Evolutionary conservation across 2,113 vertebrate species (phyloP).

Genomic region (Scatophagus argus): DNA sequence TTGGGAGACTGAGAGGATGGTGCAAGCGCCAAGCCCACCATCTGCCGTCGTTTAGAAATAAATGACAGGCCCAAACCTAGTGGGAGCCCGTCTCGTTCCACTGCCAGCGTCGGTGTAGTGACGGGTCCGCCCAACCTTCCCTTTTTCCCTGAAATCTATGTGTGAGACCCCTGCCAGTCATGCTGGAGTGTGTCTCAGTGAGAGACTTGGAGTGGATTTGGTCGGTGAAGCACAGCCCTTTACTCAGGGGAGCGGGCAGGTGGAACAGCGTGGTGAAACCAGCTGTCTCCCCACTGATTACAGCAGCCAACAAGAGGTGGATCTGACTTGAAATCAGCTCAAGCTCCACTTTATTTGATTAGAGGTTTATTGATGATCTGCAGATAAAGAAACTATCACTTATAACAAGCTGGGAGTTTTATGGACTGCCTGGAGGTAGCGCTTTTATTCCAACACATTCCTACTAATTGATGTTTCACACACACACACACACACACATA

Average conservation of each 20-base stretch:
- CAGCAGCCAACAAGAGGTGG: constrained; percentile 63
- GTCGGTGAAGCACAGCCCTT: constrained; percentile 74
- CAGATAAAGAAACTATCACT: constrained; percentile 48
- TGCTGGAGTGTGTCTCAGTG: constrained; percentile 63
- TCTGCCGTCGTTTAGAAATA: constrained; percentile 84
- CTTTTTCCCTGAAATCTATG: constrained; percentile 70
- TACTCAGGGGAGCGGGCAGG: constrained; percentile 77
- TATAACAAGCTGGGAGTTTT: constrained; percentile 50
- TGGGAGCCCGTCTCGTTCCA: constrained; percentile 78
- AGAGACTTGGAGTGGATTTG: constrained; percentile 78
- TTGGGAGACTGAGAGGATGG: constrained; percentile 79
- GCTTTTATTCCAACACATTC: background rate
- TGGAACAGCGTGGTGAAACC: constrained; percentile 76
- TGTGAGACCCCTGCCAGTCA: constrained; percentile 79
- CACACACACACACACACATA: too few relatives aligned
- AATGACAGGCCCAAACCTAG: constrained; percentile 81
- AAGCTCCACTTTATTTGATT: constrained; percentile 61
- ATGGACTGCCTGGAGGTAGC: constrained; percentile 31
- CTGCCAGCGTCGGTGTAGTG: constrained; percentile 71
- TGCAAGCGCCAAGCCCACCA: constrained; percentile 77
- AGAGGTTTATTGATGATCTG: constrained; percentile 58
- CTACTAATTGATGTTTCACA: constrained; percentile 56
- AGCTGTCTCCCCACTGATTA: constrained; percentile 79
- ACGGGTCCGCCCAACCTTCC: constrained; percentile 73
- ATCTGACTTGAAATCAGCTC: constrained; percentile 45